These are phyloP conservation scores for Propithecus coquereli DNA, from an alignment of 2,113 vertebrate genomes.

Conservation along the genomic window DNA sequence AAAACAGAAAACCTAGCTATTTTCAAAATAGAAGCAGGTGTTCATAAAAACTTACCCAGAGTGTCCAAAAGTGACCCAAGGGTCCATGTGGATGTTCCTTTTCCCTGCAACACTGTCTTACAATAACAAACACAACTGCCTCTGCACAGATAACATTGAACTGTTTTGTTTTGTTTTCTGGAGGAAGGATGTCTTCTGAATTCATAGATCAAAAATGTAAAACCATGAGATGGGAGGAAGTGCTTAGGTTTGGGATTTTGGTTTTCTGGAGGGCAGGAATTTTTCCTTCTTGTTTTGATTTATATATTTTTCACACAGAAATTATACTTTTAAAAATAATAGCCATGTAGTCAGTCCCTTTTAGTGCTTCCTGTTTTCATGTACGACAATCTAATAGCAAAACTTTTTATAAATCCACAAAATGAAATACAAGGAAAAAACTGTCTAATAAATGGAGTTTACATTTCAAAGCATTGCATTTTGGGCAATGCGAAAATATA, in stretches of 20 bases:
- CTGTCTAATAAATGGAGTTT: neutral
- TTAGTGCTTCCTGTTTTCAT: neutral
- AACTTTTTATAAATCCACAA: neutral
- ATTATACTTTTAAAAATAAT: neutral
- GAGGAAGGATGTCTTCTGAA: neutral
- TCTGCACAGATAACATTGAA: neutral
- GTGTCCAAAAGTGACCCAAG: neutral
- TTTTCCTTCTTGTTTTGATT: neutral
- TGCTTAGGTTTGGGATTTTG: slow-evolving; percentile 7
- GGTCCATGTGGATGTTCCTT: neutral
- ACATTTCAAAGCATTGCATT: neutral
- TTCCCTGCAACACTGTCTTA: neutral
- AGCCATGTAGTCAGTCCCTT: neutral
- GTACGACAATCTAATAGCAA: neutral
- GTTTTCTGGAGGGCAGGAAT: neutral
- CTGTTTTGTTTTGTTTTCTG: neutral
- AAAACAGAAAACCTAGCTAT: neutral
- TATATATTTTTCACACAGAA: neutral
- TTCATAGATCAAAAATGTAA: neutral
- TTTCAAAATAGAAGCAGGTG: neutral
- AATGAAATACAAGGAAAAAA: neutral
- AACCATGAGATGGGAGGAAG: neutral
- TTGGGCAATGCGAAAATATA: neutral
- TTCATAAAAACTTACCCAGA: neutral
- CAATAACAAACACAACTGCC: neutral